Evolutionary conservation across 2,797 vertebrate genomes (phyloP), one percentile per base, ranked within the genome.

Genomic region (Peromyscus aztecus): DNA sequence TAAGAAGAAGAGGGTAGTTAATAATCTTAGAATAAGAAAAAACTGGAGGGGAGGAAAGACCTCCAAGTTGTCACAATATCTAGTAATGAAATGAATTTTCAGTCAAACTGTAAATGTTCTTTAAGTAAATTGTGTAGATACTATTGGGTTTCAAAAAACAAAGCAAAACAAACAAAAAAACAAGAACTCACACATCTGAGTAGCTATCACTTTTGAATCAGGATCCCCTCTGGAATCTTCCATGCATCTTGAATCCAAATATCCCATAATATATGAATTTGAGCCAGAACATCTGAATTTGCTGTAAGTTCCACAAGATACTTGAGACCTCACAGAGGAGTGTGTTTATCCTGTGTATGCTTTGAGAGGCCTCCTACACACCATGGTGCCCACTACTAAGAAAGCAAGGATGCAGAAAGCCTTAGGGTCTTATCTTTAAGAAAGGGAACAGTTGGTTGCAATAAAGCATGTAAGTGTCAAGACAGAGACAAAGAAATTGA

Each of bases 81-180:
- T 67, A 85, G 81, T 40, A 40, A 76, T 27, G 7, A 65, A 89
- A 85, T 17, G 65, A 29, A 46, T 78, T 89, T 91, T 83, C 11
- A 73, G 19, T 89, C 46, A 90, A 94, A 91, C 37, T 84, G 11
- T 40, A 88, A 73, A 94, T 40, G 5, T 49, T 59, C 29, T 65
- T 65, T 69, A 75, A 34, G 55, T 78, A 76, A 93, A 82, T 49
- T 27, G 6, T n/a, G 2, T 43, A 24, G 4, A 43, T 0, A 24
- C 6, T 59, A 61, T 65, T 31, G 78, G 57, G 34, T 95, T 80
- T 46, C 78, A 21, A 86, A 52, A 92, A 82, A 34, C 19, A 5
- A 8, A 71, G n/a, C 19, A 24, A 71, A 52, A 5, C 27, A 49
- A 49, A 31, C 75, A 76, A 76, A 76, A 13, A 76, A 29, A 77